Conservation (phyloP, 1,140 invertebrate genomes). For the Fopius arisanus region DNA sequence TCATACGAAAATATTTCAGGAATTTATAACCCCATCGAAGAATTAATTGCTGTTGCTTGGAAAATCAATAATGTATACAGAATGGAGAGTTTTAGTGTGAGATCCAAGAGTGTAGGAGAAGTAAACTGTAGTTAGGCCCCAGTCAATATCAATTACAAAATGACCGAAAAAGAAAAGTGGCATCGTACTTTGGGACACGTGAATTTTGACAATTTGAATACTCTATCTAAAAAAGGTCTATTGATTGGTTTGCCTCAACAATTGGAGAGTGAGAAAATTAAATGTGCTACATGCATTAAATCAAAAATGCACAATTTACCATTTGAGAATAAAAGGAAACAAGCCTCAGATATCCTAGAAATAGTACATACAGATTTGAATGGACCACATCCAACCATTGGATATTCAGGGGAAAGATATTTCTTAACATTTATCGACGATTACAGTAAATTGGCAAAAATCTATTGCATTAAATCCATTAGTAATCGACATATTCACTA, state of each 20-base stretch:
- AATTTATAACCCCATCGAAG: constrained; percentile 24
- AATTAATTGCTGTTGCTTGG: constrained; percentile 27
- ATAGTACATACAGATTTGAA: constrained; percentile 30
- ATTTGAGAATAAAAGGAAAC: constrained; percentile 31
- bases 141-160: constrained; percentile 18
- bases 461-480: constrained; percentile 33
- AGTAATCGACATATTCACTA: no score
- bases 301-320: constrained; percentile 36
- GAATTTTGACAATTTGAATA: constrained; percentile 36
- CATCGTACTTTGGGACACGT: constrained; percentile 34
- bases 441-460: constrained; percentile 32
- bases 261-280: constrained; percentile 24
- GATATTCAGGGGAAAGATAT: constrained; percentile 27
- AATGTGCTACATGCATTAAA: constrained; percentile 30
- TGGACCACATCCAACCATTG: constrained; percentile 23
- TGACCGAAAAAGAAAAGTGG: constrained; percentile 33
- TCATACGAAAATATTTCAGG: constrained; percentile 23
- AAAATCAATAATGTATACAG: constrained; percentile 31
- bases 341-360: constrained; percentile 29
- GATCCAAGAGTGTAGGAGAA: background rate
- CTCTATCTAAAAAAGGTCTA: constrained; percentile 25
- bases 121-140: background rate
- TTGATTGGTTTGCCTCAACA: constrained; percentile 23
- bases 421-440: constrained; percentile 37
- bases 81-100: constrained; percentile 26